Percentiles rank a stretch among this genome's conserved stretches.
Evolutionary conservation across 37 sponge, comb jelly and placozoan species (phyloP).

Genomic region (Chondrosia reniformis): DNA sequence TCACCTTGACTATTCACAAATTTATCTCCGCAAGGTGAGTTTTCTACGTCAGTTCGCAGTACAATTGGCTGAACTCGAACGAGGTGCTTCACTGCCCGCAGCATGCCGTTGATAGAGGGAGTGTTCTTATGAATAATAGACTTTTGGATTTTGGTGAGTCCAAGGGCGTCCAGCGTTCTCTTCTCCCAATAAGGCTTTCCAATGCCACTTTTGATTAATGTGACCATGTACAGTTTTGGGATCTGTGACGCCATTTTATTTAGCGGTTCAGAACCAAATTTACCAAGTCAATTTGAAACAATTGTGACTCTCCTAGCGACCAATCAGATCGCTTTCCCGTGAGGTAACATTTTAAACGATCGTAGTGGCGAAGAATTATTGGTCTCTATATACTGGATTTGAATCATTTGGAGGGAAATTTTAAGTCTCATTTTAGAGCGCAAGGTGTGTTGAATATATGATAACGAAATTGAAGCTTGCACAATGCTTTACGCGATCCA

Average conservation of each 20-base stretch:
- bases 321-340: too few relatives aligned
- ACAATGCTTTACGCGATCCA: too few relatives aligned
- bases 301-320: too few relatives aligned
- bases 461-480: too few relatives aligned
- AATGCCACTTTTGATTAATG: slow-evolving; percentile 73
- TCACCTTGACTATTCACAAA: slow-evolving; percentile 45
- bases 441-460: too few relatives aligned
- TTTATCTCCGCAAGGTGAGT: slow-evolving; percentile 43
- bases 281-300: neutral
- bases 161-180: slow-evolving; percentile 62
- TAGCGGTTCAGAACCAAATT: neutral
- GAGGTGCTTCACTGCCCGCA: slow-evolving; percentile 63
- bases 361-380: too few relatives aligned
- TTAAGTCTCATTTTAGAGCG: too few relatives aligned
- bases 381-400: too few relatives aligned
- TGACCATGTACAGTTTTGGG: slow-evolving; percentile 68
- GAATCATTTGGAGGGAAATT: too few relatives aligned
- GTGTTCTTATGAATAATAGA: slow-evolving; percentile 79
- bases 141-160: slow-evolving; percentile 62
- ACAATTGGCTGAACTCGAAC: slow-evolving; percentile 60
- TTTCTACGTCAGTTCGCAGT: slow-evolving; percentile 54
- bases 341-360: too few relatives aligned
- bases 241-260: slow-evolving; percentile 24
- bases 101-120: slow-evolving; percentile 65
- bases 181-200: slow-evolving; percentile 82